phyloP scores from a whole-genome alignment of 2,113 vertebrate genomes.

The Spermophilus dauricus region DNA sequence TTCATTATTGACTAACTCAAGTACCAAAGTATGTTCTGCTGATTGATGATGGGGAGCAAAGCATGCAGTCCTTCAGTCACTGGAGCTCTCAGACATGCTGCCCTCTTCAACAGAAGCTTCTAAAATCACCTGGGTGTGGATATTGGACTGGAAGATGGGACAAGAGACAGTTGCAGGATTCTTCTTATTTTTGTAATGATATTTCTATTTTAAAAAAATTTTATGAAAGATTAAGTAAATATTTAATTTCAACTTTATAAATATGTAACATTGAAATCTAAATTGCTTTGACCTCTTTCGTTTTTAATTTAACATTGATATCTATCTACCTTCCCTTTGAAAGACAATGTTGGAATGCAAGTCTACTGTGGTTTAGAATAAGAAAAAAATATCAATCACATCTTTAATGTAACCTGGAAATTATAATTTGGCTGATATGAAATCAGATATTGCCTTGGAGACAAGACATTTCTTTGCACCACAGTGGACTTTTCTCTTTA shows the following conservation, averaged over 20 bases:
- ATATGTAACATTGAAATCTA: background rate
- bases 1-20: background rate
- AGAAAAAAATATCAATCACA: background rate
- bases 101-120: no score
- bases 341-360: background rate
- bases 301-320: background rate
- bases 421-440: background rate
- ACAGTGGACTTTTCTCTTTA: background rate
- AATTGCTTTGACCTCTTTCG: background rate
- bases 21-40: background rate
- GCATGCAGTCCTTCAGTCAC: background rate
- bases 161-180: fast-evolving
- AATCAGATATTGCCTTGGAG: background rate
- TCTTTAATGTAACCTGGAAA: background rate
- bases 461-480: background rate
- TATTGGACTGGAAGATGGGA: background rate
- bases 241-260: background rate
- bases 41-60: background rate
- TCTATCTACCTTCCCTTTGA: background rate
- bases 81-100: background rate
- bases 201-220: background rate
- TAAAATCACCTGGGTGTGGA: no score
- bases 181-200: background rate
- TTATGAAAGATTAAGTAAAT: background rate
- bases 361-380: background rate